A percentile compares a stretch with the other conserved stretches of the same genome.
phyloP scores from a whole-genome alignment of 2,888 invertebrate species.

The Hyposoter didymator region DNA sequence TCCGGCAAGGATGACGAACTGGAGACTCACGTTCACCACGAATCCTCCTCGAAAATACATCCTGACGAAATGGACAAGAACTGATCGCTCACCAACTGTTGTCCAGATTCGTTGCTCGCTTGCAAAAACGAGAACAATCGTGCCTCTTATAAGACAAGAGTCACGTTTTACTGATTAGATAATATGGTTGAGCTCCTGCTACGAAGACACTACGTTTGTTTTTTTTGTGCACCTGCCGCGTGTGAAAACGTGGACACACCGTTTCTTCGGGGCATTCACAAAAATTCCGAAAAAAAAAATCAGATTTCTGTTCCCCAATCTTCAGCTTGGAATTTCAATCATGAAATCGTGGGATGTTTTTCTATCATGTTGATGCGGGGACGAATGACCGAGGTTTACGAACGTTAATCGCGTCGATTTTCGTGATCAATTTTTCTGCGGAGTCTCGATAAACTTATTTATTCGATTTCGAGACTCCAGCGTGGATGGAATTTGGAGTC shows the following conservation, averaged over 20 bases:
- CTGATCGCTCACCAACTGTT: not conserved
- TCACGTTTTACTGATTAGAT: conserved; percentile 40
- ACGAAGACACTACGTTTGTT: too few relatives aligned
- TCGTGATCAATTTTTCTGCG: not conserved
- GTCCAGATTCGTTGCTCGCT: not conserved
- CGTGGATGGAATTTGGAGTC: not conserved
- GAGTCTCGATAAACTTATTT: not conserved
- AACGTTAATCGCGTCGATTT: not conserved
- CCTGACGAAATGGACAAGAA: not conserved
- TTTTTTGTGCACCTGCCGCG: too few relatives aligned
- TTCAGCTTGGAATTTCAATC: too few relatives aligned
- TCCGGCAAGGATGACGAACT: conserved; percentile 45
- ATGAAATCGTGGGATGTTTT: too few relatives aligned
- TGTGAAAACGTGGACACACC: too few relatives aligned
- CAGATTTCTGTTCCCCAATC: too few relatives aligned
- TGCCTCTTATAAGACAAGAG: not conserved
- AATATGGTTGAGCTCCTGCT: not conserved
- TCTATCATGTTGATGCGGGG: too few relatives aligned
- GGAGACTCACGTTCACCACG: conserved; percentile 38
- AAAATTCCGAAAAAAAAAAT: too few relatives aligned
- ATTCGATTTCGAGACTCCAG: not conserved
- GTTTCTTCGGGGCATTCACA: too few relatives aligned
- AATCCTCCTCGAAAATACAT: conserved; percentile 42
- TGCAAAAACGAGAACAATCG: not conserved
- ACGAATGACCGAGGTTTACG: too few relatives aligned